Base-by-base conservation (phyloP, 2,797 vertebrate genomes). In the Champsocephalus esox region DNA sequence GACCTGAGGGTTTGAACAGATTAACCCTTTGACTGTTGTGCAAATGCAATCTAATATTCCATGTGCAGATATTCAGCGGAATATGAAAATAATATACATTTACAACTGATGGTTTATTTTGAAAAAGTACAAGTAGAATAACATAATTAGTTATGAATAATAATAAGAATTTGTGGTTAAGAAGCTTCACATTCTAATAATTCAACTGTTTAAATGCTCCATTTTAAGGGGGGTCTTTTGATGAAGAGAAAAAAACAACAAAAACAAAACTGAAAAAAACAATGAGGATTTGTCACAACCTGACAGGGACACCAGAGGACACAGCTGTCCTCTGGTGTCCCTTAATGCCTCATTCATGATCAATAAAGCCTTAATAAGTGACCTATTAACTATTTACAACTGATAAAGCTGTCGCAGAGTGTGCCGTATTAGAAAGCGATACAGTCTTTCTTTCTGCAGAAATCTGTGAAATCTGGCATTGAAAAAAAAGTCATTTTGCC, bases 351-450 rank as follows among this genome's bases (percentile, higher is more conserved):
- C 5, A 44, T 73, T 75, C 19, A 56, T 57, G 24, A 57, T 43
- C 21, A 62, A 32, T 63, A 50, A 66, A 74, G 38, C 32, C 46
- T 56, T 54, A 72, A 79, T 79, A 54, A 45, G 71, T 80, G 0
- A 77, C 38, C 44, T 56, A 79, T 85, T 67, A 74, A 80, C 58
- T 32, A 52, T 10, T 43, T 28, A 55, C 3, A 66, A 3, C 68
- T 76, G 74, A 72, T 76, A 58, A 77, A 56, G 45, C 59, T 17
- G 34, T 70, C 14, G 19, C 28, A 10, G 66, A 14, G 45, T 49
- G 41, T 74, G 55, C 11, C 6, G 12, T 32, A 49, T 48, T 70
- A 52, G 52, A 79, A 64, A 59, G 62, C 19, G 16, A 5, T 9
- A 11, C 48, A 51, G 56, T 38, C 24, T 46, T 56, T 79, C 41